Percentiles rank a stretch among this genome's conserved stretches.
phyloP scores from a whole-genome alignment of 2,888 invertebrate species.

The Eristalis tenax region DNA sequence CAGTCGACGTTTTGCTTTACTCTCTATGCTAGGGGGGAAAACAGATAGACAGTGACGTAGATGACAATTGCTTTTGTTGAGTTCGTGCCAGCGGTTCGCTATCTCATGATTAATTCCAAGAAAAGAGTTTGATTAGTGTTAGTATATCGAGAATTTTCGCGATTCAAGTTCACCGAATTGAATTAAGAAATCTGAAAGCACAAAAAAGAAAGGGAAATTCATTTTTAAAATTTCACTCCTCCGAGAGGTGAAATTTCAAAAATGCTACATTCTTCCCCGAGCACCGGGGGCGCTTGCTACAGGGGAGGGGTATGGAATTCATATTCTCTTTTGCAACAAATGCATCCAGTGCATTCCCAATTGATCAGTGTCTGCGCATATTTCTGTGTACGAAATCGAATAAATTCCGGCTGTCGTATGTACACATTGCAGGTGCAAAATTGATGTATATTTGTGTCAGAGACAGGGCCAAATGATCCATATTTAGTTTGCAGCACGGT shows the following conservation, averaged over 20 bases:
- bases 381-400: background rate
- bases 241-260: constrained; percentile 29
- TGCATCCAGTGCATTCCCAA: background rate
- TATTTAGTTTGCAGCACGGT: constrained; percentile 72
- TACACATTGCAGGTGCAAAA: constrained; percentile 51
- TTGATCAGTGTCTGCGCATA: background rate
- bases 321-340: background rate
- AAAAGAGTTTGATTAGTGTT: constrained; percentile 22
- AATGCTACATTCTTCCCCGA: constrained; percentile 30
- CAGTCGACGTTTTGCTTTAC: constrained; percentile 6
- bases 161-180: constrained; percentile 44
- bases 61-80: constrained; percentile 52
- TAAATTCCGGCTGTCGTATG: constrained; percentile 23
- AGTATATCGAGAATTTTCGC: constrained; percentile 26
- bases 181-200: constrained; percentile 50
- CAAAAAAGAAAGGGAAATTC: background rate
- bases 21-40: constrained; percentile 14
- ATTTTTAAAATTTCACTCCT: constrained; percentile 31
- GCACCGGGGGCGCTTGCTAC: background rate
- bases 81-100: constrained; percentile 42
- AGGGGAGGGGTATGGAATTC: background rate
- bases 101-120: constrained; percentile 55
- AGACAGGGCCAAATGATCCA: constrained; percentile 72
- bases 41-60: constrained; percentile 52
- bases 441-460: constrained; percentile 14